phyloP scores from a whole-genome alignment of 2,113 vertebrate species.

The Montifringilla adamsi region DNA sequence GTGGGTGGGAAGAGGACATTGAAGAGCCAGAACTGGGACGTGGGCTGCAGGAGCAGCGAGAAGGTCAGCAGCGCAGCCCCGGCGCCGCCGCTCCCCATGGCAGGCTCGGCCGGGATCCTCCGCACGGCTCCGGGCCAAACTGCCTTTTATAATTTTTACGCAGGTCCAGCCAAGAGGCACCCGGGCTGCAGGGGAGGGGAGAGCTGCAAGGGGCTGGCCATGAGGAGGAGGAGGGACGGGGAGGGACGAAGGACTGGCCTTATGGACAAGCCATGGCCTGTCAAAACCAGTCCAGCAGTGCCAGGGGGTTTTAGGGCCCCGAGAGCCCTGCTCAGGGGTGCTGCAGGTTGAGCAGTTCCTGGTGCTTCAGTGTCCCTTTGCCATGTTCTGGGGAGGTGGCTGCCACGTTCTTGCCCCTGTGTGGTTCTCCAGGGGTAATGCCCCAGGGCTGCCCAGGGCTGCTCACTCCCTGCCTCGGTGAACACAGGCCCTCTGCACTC shows the following conservation, averaged over 20 bases:
- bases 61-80: not conserved
- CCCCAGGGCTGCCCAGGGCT: not conserved
- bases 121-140: not conserved
- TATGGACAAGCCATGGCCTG: not conserved
- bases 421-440: fast-evolving
- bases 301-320: fast-evolving
- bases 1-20: constrained; percentile 62
- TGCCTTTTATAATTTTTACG: constrained; percentile 4
- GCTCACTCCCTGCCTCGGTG: not conserved
- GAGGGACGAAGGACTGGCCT: constrained; percentile 15
- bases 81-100: constrained; percentile 29
- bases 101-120: constrained; percentile 1
- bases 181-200: constrained; percentile 56
- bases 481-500: not conserved
- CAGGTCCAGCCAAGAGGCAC: constrained; percentile 44
- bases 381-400: not conserved
- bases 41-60: constrained; percentile 38
- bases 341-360: not conserved
- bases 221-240: constrained; percentile 52
- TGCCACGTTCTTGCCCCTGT: fast-evolving
- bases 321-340: fast-evolving
- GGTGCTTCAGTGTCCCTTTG: fast-evolving
- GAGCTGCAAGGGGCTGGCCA: constrained; percentile 45
- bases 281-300: not conserved
- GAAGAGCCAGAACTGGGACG: constrained; percentile 61